Base-by-base conservation (phyloP, 2,113 vertebrate species). In the Dendrocopos noguchii region DNA sequence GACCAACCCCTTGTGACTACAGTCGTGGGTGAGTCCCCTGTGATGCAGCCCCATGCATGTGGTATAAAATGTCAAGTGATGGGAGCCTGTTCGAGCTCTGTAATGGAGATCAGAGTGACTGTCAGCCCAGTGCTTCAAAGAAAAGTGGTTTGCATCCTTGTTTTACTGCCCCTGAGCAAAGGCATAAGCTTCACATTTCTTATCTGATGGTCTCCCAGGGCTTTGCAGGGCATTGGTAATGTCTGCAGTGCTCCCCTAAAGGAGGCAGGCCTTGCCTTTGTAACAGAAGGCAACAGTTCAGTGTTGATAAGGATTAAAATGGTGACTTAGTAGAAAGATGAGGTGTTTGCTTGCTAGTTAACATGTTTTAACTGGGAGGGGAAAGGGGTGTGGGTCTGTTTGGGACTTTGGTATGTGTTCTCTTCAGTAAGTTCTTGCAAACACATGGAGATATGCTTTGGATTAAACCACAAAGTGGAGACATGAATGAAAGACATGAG, bases 261-360 rank as follows among this genome's bases (percentile, higher is more conserved):
- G 80, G 74, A 85, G 85, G 57, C 1, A 3, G 36, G 15, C 7
- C 1, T 9, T 29, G 74, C 68, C 57, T 17, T 71, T 78, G 84
- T 77, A 60, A 71, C 22, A 95, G 74, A 75, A 73, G 10, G 36
- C 39, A 53, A 10, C 16, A 39, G 15, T 16, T 88, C 21, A 13
- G 15, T 12, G 17, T 64, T 86, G 84, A 68, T 85, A 87, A 85
- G 57, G 36, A 82, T 76, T 83, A 34, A 93, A 91, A 74, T 36
- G 5, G 53, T 64, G 65, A 68, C 57, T 91, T 85, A 31, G 57
- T 80, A 67, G 82, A 80, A 88, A 71, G 82, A 46, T 2, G 4
- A 83, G 80, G 68, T 68, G 80, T 56, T 80, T 80, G 42, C 56
- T 80, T 86, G 61, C 25, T 56, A 18, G 27, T 80, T 93, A 68